Conservation (phyloP, 2,797 vertebrate genomes). For the Danio aesculapii region DNA sequence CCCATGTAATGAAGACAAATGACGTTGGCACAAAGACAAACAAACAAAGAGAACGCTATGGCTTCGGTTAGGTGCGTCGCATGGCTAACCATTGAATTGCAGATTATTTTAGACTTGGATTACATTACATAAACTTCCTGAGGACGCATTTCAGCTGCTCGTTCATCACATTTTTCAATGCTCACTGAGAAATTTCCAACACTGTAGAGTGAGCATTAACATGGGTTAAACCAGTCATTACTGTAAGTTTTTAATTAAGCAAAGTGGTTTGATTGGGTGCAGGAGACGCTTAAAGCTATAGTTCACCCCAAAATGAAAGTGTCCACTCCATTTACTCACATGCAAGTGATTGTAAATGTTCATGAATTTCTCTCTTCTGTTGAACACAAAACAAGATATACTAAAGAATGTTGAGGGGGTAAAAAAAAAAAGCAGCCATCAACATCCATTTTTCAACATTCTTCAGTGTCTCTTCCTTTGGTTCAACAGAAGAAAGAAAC, state of each 20-base stretch:
- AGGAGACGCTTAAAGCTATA: conserved; percentile 9
- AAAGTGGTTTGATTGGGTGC: not conserved
- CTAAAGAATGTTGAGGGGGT: no score
- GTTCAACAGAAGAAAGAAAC: no score
- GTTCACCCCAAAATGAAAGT: no score
- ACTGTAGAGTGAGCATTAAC: conserved; percentile 12
- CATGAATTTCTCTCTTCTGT: no score
- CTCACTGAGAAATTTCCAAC: not conserved
- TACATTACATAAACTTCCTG: conserved; percentile 51
- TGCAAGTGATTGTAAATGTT: no score
- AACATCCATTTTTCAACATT: no score
- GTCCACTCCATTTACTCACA: no score
- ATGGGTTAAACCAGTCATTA: not conserved
- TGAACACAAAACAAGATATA: no score
- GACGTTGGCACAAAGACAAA: conserved; percentile 55
- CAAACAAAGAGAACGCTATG: conserved; percentile 55
- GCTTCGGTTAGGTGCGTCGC: conserved; percentile 57
- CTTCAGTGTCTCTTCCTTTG: no score
- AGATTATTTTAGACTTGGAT: conserved; percentile 33
- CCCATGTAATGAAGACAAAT: conserved; percentile 13
- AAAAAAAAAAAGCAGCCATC: no score
- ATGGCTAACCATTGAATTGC: conserved; percentile 21
- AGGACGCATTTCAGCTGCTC: conserved; percentile 40
- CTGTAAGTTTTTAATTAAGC: not conserved
- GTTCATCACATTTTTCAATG: conserved; percentile 27